These are phyloP conservation scores for Halictus rubicundus DNA, from an alignment of 1,140 invertebrate genomes.

Conservation along the genomic window DNA sequence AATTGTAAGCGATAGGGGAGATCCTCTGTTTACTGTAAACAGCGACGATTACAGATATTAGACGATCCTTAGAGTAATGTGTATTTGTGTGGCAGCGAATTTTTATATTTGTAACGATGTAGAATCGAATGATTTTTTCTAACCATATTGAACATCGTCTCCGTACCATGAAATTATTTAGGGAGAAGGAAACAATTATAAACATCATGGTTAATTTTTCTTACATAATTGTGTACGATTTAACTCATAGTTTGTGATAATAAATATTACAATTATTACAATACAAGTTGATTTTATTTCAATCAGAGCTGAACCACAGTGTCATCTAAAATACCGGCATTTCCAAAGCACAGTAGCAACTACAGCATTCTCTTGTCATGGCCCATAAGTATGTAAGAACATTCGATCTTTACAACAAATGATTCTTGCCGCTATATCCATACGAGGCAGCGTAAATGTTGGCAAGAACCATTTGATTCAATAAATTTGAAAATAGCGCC, in stretches of 20 bases:
- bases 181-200: conserved; percentile 18
- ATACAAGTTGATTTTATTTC: neutral
- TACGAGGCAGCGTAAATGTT: too few species aligned
- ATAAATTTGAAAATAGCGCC: too few species aligned
- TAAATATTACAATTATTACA: conserved; percentile 76
- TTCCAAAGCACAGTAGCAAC: too few species aligned
- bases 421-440: too few species aligned
- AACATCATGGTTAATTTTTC: conserved; percentile 68
- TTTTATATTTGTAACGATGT: conserved; percentile 14
- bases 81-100: conserved; percentile 14
- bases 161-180: conserved; percentile 18
- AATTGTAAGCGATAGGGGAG: neutral
- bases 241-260: conserved; percentile 79
- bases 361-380: too few species aligned
- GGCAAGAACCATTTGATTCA: too few species aligned
- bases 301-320: too few species aligned
- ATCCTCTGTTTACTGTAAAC: neutral
- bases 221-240: conserved; percentile 72
- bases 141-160: neutral
- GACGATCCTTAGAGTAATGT: neutral
- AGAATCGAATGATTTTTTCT: neutral
- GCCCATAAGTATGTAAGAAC: too few species aligned
- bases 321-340: too few species aligned
- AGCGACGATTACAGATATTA: neutral
- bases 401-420: too few species aligned